A percentile compares a stretch with the other conserved stretches of the same genome.
phyloP scores from a whole-genome alignment of 1,140 invertebrate genomes.

The Bombus breviceps region DNA sequence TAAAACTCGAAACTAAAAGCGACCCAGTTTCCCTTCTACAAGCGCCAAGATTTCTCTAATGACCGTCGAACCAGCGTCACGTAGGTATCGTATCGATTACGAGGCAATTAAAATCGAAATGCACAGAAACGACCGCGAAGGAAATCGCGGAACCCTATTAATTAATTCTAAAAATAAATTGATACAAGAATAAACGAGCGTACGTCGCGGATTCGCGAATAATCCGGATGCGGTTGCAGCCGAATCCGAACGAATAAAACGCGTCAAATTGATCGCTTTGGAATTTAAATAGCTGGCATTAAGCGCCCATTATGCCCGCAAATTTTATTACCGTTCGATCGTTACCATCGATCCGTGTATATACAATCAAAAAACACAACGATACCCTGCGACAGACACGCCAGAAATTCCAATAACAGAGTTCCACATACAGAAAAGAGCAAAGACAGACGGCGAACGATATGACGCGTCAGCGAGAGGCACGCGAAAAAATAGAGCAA shows the following conservation, averaged over 20 bases:
- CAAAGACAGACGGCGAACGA: background rate
- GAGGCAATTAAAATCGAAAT: constrained; percentile 17
- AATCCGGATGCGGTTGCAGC: constrained; percentile 33
- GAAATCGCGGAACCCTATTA: constrained; percentile 37
- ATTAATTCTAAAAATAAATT: constrained; percentile 51
- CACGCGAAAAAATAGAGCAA: background rate
- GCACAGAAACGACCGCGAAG: background rate
- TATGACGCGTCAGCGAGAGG: background rate
- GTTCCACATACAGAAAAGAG: background rate
- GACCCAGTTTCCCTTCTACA: background rate
- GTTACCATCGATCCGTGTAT: background rate
- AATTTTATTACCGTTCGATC: constrained; percentile 40
- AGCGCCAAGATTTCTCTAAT: background rate
- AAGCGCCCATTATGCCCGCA: constrained; percentile 4
- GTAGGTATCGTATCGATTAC: background rate
- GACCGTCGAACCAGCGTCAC: background rate
- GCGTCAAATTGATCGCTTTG: constrained; percentile 40
- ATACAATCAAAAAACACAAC: background rate
- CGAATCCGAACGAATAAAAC: constrained; percentile 33
- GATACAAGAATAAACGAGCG: constrained; percentile 40
- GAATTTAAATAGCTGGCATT: constrained; percentile 52
- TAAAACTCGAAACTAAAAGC: background rate
- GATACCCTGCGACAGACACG: background rate
- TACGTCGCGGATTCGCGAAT: constrained; percentile 23
- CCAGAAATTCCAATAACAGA: background rate